A percentile compares a stretch with the other conserved stretches of the same genome.
Conservation (phyloP, 2,797 vertebrate genomes). For the Paratrypauchen microcephalus region DNA sequence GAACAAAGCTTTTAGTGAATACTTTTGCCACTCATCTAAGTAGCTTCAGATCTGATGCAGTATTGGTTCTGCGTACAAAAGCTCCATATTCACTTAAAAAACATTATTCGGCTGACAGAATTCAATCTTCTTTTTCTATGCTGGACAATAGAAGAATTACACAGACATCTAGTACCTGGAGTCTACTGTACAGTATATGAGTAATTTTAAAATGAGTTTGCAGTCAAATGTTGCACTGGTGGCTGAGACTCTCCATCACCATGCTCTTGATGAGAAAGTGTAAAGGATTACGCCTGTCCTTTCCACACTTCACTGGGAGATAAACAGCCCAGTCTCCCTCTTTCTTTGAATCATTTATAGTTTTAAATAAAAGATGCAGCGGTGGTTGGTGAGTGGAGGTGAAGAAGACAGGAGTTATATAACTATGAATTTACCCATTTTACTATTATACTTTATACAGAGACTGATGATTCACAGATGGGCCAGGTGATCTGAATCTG, state of each 20-base stretch:
- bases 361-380: slow-evolving; percentile 69
- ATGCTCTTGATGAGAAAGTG: slow-evolving; percentile 15
- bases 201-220: slow-evolving; percentile 13
- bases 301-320: slow-evolving; percentile 20
- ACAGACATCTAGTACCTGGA: no score
- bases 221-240: slow-evolving; percentile 17
- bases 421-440: slow-evolving; percentile 36
- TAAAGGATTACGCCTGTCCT: slow-evolving; percentile 31
- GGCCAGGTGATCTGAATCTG: not conserved
- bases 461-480: not conserved
- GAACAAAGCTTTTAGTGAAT: no score
- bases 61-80: no score
- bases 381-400: slow-evolving; percentile 43
- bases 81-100: no score
- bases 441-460: slow-evolving; percentile 22
- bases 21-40: no score
- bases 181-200: no score
- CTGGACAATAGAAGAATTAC: no score
- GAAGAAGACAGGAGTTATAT: slow-evolving; percentile 50
- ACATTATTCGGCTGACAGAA: no score
- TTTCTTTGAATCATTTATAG: slow-evolving; percentile 65
- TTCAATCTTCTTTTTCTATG: no score
- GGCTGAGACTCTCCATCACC: slow-evolving; percentile 14
- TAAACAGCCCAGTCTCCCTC: slow-evolving; percentile 50
- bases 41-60: no score